These are phyloP conservation scores for Oreochromis spilurus DNA, from an alignment of 2,113 vertebrate species.

Conservation along the genomic window DNA sequence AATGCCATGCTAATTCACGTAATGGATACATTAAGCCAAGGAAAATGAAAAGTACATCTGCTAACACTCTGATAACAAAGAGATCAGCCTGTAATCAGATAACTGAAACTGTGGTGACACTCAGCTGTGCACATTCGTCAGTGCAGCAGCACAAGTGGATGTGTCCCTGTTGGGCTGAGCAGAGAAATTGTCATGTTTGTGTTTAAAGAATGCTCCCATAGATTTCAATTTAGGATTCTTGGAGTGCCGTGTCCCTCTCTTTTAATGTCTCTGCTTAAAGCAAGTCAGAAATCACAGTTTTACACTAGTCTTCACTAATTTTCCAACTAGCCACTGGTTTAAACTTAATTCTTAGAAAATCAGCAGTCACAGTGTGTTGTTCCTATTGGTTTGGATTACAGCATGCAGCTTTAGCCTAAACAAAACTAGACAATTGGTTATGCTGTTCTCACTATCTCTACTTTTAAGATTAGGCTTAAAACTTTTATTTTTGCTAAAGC, in stretches of 20 bases:
- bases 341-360: not conserved
- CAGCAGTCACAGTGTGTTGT: not conserved
- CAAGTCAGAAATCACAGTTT: not conserved
- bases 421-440: not conserved
- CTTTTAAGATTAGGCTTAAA: not conserved
- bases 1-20: not conserved
- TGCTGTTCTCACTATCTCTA: not conserved
- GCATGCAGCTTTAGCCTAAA: not conserved
- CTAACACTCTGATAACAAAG: not conserved
- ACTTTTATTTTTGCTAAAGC: not conserved
- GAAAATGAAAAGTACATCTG: not conserved
- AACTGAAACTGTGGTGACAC: not conserved
- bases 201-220: not conserved
- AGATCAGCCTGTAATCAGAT: not conserved
- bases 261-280: not conserved
- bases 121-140: not conserved
- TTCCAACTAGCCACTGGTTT: fast-evolving
- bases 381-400: not conserved
- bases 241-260: not conserved
- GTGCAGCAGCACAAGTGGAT: not conserved
- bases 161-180: not conserved
- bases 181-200: not conserved
- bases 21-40: not conserved
- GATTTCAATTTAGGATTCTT: not conserved
- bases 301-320: not conserved